Conservation (phyloP, 2,888 invertebrate genomes). For the Syrista parreyssii region DNA sequence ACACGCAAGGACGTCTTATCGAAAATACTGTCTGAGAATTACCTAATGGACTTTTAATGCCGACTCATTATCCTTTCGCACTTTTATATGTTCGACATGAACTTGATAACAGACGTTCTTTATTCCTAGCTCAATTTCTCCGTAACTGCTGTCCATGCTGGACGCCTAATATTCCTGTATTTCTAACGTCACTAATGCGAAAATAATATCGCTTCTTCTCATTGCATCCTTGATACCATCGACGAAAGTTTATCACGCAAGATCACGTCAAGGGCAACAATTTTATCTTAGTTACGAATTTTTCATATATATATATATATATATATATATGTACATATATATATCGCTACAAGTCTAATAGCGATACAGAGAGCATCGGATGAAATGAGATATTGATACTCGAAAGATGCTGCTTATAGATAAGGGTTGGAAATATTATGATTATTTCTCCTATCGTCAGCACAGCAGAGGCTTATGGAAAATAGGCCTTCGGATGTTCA, state of each 20-base stretch:
- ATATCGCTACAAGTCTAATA: no score
- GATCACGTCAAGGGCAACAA: not conserved
- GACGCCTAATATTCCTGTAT: not conserved
- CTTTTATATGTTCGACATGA: not conserved
- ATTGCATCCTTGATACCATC: not conserved
- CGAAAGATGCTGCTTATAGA: not conserved
- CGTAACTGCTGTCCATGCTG: not conserved
- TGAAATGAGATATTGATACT: not conserved
- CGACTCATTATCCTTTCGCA: conserved; percentile 2
- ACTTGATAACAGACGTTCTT: not conserved
- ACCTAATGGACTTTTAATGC: conserved; percentile 6
- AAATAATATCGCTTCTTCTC: not conserved
- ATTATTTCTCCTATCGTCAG: not conserved
- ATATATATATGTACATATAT: no score
- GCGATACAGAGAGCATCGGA: not conserved
- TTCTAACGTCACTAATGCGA: not conserved
- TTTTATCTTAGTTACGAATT: not conserved
- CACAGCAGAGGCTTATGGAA: not conserved
- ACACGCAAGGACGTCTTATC: not conserved
- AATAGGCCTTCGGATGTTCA: not conserved
- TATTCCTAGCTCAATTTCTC: not conserved
- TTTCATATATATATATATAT: not conserved
- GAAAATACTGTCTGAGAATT: not conserved
- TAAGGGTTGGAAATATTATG: not conserved
- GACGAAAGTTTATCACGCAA: not conserved